A percentile compares a stretch with the other conserved stretches of the same genome.
phyloP scores from a whole-genome alignment of 2,888 invertebrate species.

The Orthosia incerta region DNA sequence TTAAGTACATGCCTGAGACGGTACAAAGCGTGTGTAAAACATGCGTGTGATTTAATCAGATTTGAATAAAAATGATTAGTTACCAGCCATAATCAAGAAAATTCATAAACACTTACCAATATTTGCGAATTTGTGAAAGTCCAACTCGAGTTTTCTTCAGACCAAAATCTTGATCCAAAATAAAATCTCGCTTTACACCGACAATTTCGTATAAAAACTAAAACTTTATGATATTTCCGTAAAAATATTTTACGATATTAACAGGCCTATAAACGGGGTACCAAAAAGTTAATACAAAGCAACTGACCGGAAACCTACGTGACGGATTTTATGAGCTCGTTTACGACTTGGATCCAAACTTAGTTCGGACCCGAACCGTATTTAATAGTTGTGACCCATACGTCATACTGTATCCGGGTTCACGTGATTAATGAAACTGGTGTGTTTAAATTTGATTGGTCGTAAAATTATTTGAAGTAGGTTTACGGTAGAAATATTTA shows the following conservation, averaged over 20 bases:
- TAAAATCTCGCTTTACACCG: not conserved
- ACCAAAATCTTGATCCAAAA: not conserved
- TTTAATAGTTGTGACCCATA: conserved; percentile 49
- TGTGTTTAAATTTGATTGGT: conserved; percentile 21
- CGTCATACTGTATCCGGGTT: conserved; percentile 24
- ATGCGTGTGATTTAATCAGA: too few relatives aligned
- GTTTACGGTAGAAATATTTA: too few relatives aligned
- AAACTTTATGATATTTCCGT: conserved; percentile 23
- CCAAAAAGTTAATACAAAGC: conserved; percentile 68
- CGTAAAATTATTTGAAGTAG: conserved; percentile 23
- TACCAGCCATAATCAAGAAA: too few relatives aligned
- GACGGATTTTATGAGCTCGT: conserved; percentile 75
- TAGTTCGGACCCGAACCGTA: conserved; percentile 35
- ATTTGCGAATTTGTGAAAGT: too few relatives aligned
- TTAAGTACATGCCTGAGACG: too few relatives aligned
- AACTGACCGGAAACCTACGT: conserved; percentile 75
- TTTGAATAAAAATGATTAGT: too few relatives aligned
- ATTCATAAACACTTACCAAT: too few relatives aligned
- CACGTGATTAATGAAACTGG: conserved; percentile 37
- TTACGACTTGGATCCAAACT: conserved; percentile 64
- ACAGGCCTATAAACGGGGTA: conserved; percentile 4
- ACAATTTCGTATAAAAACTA: not conserved
- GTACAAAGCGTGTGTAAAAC: too few relatives aligned
- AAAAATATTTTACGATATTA: conserved; percentile 27
- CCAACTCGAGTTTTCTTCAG: not conserved